Percentiles rank a stretch among this genome's conserved stretches.
Conservation (phyloP, 1,140 invertebrate genomes). For the Leptinotarsa lineolata region DNA sequence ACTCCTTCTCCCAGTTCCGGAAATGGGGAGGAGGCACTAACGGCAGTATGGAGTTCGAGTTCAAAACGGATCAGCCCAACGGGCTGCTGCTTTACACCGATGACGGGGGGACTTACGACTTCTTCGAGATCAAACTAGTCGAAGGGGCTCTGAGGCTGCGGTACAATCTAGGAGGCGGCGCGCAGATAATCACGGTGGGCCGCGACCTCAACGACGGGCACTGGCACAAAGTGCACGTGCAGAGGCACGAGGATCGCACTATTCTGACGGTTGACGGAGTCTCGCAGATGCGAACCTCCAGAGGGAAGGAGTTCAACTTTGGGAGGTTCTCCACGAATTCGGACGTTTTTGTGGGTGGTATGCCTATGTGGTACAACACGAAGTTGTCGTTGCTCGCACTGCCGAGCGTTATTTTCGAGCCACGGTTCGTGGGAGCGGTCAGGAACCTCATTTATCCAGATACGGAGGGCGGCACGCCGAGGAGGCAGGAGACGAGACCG, state of each 20-base stretch:
- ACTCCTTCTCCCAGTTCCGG: constrained; percentile 86
- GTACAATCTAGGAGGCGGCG: constrained; percentile 84
- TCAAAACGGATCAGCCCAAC: constrained; percentile 88
- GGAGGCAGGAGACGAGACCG: constrained; percentile 77
- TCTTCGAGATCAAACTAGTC: constrained; percentile 93
- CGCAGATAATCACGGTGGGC: constrained; percentile 85
- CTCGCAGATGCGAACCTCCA: constrained; percentile 72
- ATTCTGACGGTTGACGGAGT: constrained; percentile 80
- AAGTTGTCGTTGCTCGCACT: constrained; percentile 81
- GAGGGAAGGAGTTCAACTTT: constrained; percentile 84
- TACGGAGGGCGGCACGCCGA: constrained; percentile 68
- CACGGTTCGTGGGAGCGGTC: constrained; percentile 81
- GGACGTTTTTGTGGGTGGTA: constrained; percentile 89
- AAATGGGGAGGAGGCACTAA: constrained; percentile 88
- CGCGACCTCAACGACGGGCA: constrained; percentile 84
- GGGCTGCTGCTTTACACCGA: constrained; percentile 90
- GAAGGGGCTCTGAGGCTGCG: constrained; percentile 85
- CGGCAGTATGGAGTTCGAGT: constrained; percentile 88
- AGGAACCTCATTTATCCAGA: constrained; percentile 86
- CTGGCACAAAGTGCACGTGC: constrained; percentile 87
- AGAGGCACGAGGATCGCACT: constrained; percentile 76
- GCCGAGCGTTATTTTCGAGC: constrained; percentile 90
- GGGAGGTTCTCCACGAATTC: constrained; percentile 83
- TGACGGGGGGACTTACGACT: constrained; percentile 91
- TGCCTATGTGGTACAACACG: constrained; percentile 86